Evolutionary conservation across 2,113 vertebrate genomes (phyloP), one percentile per base, ranked within the genome.

Genomic region (Glaucidium brasilianum): DNA sequence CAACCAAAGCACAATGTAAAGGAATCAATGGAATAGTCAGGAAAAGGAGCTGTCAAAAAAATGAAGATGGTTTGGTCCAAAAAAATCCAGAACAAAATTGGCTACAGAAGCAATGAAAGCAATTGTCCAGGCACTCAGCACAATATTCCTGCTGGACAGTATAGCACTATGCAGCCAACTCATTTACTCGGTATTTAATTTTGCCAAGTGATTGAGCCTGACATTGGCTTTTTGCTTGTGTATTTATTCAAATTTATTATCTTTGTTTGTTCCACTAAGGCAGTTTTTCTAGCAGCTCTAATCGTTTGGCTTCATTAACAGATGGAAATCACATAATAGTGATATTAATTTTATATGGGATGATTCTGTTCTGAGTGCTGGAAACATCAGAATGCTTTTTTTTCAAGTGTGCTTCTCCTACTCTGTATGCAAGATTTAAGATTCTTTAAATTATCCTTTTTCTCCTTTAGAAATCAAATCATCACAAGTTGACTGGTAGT

Each of bases 261-360:
- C 88, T 95, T n/a, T 95, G 92, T 97, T 96, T 96, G 95, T 97
- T 97, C 77, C 43, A 83, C 85, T 95, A 88, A 82, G 62, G 63
- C 85, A 56, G 32, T 80, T 96, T 90, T 91, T 94, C 89, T 94
- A 85, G 81, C 77, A 72, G 60, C 91, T 95, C 86, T 88, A 95
- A 95, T 96, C 34, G 0, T 90, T 92, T 78, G 37, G n/a, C 88
- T 96, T 97, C 11, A 2, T 92, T 91, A 92, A 79, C 83, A 97
- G 88, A 94, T 96, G 91, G 93, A 95, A 97, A 97, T 92, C 87
- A 81, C 59, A 77, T 75, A 86, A 78, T 96, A 96, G 96, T 97
- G 88, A 73, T 87, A 96, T 96, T 97, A 97, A 93, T 97, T 96
- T 93, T 90, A 91, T 84, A 63, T 58, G 68, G 74, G 32, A 87